These are phyloP conservation scores for Stomorhina lunata DNA, from an alignment of 2,888 invertebrate species.

Conservation along the genomic window DNA sequence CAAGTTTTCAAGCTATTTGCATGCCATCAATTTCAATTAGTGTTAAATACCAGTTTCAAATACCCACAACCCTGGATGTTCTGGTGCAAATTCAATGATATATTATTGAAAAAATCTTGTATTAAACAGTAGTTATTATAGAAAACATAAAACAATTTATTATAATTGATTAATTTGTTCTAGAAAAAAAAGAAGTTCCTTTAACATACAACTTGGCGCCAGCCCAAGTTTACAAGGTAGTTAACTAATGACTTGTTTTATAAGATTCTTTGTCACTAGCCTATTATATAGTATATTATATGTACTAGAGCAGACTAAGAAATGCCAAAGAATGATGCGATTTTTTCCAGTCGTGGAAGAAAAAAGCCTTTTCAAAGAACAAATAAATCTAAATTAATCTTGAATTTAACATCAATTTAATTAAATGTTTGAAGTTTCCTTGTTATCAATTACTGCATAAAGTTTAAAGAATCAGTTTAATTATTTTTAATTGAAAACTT, in stretches of 20 bases:
- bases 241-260: constrained; percentile 26
- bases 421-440: background rate
- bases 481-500: background rate
- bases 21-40: constrained; percentile 56
- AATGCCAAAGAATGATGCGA: too few species aligned
- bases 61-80: constrained; percentile 29
- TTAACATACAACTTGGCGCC: constrained; percentile 40
- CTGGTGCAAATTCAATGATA: constrained; percentile 24
- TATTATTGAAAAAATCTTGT: background rate
- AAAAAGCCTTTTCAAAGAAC: background rate
- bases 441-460: background rate
- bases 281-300: too few species aligned
- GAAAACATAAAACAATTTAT: constrained; percentile 55
- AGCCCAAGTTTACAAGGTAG: constrained; percentile 17
- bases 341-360: background rate
- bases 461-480: background rate
- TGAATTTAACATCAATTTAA: background rate
- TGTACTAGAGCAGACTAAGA: too few species aligned
- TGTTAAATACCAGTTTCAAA: constrained; percentile 31
- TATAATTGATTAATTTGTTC: constrained; percentile 53
- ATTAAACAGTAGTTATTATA: constrained; percentile 41
- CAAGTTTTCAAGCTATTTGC: constrained; percentile 20
- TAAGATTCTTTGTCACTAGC: background rate
- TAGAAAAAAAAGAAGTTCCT: background rate
- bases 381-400: background rate